Evolutionary conservation across 1,140 invertebrate species (phyloP), one percentile per base, ranked within the genome.

Genomic region (Schlechtendalia chinensis): DNA sequence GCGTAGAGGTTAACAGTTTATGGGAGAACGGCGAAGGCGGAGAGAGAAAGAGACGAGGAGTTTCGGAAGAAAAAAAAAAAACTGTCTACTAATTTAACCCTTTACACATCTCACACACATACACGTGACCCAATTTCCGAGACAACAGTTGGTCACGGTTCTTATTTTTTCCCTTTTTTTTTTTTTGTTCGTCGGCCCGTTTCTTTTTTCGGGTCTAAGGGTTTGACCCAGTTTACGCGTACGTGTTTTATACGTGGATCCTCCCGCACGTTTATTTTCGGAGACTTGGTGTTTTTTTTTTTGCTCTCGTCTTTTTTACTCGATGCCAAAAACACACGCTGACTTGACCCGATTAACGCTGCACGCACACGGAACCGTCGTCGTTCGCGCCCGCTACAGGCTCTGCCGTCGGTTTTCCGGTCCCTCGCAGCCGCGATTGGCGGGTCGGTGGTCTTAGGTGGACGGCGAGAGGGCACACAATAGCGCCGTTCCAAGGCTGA

Each of bases 121-220:
- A 8, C 45, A 17, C 75, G 58, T 79, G 75, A 79, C 75, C 75
- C 17, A 61, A 79, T 63, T 72, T 61, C 22, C 58, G 16, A 59
- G 58, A 79, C 75, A 79, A 79, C 75, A 79, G 75, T 79, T 79
- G 75, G 75, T 79, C 75, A 79, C 75, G 75, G 75, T 61, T 58
- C 32, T 69, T 69, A 1, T 39, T 32, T 19, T 16, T 45, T n/a
- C 39, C 17, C 39, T 45, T 50, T 65, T n/a, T 67, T 75, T 58
- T 75, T 58, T 53, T 58, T 77, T 45, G 59, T 45, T 14, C 6
- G 29, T 45, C 54, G 71, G 27, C 53, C 27, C 54, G 53, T 56
- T 74, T 59, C 29, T 79, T 79, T 50, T 50, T 50, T 79, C 0
- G 75, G 75, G 58, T 63, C 58, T 79, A 79, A 79, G 75, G 75